These are phyloP conservation scores for Pantherophis alleghaniensis DNA, from an alignment of 2,797 vertebrate genomes.

Conservation along the genomic window DNA sequence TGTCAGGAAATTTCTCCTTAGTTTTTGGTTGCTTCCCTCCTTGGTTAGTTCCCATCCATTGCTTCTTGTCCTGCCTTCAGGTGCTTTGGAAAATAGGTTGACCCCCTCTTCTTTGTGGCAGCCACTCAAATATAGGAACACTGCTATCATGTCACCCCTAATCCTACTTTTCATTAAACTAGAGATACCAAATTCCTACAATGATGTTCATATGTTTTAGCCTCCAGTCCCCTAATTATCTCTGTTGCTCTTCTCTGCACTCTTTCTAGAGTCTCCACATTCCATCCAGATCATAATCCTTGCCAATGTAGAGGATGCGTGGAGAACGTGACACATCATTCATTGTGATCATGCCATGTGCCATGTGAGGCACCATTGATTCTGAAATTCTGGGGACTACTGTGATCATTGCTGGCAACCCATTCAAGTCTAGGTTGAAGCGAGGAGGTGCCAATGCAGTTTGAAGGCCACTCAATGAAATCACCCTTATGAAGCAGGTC, in stretches of 20 bases:
- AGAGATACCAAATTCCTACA: neutral
- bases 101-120: no score
- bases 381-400: neutral
- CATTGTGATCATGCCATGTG: neutral
- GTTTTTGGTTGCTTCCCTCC: neutral
- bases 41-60: neutral
- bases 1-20: neutral
- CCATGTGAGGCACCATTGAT: neutral
- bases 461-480: neutral
- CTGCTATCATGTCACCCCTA: neutral
- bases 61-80: neutral
- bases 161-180: neutral
- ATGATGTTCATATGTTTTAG: neutral
- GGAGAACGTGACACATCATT: neutral
- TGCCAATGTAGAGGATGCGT: no score
- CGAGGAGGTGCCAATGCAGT: neutral
- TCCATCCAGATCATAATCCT: neutral
- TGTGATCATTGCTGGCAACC: neutral
- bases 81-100: rapidly evolving
- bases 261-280: neutral
- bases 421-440: neutral
- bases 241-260: neutral
- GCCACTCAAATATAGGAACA: no score
- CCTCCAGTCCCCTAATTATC: neutral
- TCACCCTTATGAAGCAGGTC: neutral